Evolutionary conservation across 2,113 vertebrate genomes (phyloP).

Genomic region (Balaenoptera acutorostrata): DNA sequence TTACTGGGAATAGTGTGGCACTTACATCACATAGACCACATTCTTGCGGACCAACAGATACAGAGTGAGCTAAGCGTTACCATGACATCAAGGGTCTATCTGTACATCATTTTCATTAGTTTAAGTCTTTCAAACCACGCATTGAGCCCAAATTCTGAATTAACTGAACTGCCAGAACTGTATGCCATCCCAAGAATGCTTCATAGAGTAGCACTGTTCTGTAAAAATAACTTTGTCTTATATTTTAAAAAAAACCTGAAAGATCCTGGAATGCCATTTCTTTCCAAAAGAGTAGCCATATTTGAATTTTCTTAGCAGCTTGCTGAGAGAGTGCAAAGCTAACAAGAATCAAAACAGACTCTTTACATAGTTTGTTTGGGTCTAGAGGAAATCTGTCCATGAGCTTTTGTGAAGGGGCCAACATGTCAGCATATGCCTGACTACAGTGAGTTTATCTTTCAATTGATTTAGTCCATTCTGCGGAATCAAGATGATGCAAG

Average conservation of each 20-base stretch:
- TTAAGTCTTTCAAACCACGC: background rate
- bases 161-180: slow-evolving; percentile 36
- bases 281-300: slow-evolving; percentile 75
- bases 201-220: slow-evolving; percentile 61
- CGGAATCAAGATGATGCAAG: slow-evolving; percentile 67
- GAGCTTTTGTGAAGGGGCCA: slow-evolving; percentile 76
- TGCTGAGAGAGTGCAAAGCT: slow-evolving; percentile 75
- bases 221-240: slow-evolving; percentile 72
- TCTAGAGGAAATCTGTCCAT: slow-evolving; percentile 76
- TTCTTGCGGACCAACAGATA: background rate
- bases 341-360: slow-evolving; percentile 78
- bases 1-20: background rate
- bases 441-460: slow-evolving; percentile 75
- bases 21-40: background rate
- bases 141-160: background rate
- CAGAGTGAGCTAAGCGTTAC: background rate
- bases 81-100: background rate
- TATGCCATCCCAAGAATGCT: slow-evolving; percentile 43
- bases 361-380: slow-evolving; percentile 77
- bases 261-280: slow-evolving; percentile 73
- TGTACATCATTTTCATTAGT: background rate
- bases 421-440: slow-evolving; percentile 76
- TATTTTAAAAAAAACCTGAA: slow-evolving; percentile 62
- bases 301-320: slow-evolving; percentile 77
- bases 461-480: slow-evolving; percentile 75